Evolutionary conservation across 2,797 vertebrate species (phyloP), one percentile per base, ranked within the genome.

Genomic region (Pseudopleuronectes americanus): DNA sequence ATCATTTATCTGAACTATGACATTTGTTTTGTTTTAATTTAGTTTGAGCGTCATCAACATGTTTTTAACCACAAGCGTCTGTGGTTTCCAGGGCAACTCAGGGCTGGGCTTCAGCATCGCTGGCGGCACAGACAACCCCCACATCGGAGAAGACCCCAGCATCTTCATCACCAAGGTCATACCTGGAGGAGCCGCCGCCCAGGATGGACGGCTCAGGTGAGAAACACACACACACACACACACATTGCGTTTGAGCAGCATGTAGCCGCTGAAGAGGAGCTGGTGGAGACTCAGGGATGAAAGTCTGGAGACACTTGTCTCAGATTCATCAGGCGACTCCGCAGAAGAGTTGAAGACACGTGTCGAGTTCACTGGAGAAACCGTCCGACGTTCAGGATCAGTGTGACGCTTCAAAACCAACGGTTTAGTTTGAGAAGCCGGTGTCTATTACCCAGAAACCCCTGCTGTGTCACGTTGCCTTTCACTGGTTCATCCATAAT

Each of bases 101-200:
- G 97, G 97, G 45, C 95, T 99, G 87, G 97, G 97, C 83, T 99
- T 99, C 91, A 99, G 97, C 90, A 99, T 99, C 76, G 97, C 97
- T 2, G 97, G 97, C 52, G 97, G 97, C 61, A 97, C 96, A 0
- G 97, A 99, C 89, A 99, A 99, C 93, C 97, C 97, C 47, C 97
- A 99, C 85, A 96, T 99, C 85, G 97, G 97, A 33, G 97, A 99
- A 80, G 97, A 99, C 91, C 95, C 96, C 76, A 96, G 97, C 85
- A 98, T 98, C 92, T 99, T 98, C 93, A 98, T 99, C 92, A 99
- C 97, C 77, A 99, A 99, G 90, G 97, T 99, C 83, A 98, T 99
- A 78, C 93, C 95, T 0, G 97, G 97, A 9, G 97, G 97, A 54
- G 97, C 97, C 3, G 97, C 97, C 2, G 97, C 97, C 6, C 97